Base-by-base conservation (phyloP, 1,140 invertebrate genomes). In the Scaptomyza pallida region DNA sequence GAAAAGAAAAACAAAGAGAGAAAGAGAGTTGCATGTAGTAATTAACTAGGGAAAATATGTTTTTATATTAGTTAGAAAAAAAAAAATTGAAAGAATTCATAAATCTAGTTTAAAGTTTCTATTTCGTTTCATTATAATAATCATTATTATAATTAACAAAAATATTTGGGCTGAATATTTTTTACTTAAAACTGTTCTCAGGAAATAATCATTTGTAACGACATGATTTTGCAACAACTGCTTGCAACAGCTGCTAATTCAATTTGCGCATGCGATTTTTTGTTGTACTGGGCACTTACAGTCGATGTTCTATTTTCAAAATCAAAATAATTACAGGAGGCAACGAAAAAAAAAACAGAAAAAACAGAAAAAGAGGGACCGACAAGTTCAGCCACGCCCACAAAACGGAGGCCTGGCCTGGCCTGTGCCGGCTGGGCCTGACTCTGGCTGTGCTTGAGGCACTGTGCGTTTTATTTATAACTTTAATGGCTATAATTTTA, bases 401-500 rank as follows among this genome's bases (percentile, higher is more conserved):
- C 68, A 57, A 40, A 23, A 23, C 13, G 51, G 43, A 43, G 52
- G 52, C 57, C 35, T 33, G 51, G 35, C 48, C 40, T 30, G 17
- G 5, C 35, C 26, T 30, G n/a, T n/a, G n/a, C n/a, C n/a, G 23
- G 23, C 23, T 26, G 26, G 26, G 43, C 59, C 37, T 15, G 50
- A 21, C 41, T n/a, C 9, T 61, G 33, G 44, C 26, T 8, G 26
- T 44, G 37, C 12, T 61, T 33, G 40, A 48, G 13, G 33, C 23
- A 13, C 44, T 73, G 52, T 70, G 59, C 78, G 51, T 78, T 86
- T 86, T 86, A 88, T 86, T 86, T 86, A 82, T 86, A 88, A 75
- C 75, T 75, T 80, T 88, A 82, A 86, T 86, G 82, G 82, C 63
- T 88, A 86, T 88, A 86, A 86, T 86, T 86, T 82, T 81, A 81